phyloP scores from a whole-genome alignment of 2,888 invertebrate species.

The Hypolimnas misippus region DNA sequence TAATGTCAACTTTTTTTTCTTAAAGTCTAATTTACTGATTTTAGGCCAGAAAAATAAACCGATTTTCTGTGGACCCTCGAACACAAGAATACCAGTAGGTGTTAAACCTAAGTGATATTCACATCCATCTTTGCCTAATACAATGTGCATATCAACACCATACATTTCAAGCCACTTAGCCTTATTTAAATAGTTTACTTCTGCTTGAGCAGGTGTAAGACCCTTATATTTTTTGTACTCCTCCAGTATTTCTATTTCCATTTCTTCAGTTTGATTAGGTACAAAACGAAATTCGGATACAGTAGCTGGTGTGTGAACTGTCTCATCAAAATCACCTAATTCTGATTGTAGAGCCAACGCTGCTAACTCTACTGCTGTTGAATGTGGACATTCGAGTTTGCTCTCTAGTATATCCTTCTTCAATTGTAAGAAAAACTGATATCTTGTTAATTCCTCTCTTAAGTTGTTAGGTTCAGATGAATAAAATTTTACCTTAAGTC shows the following conservation, averaged over 20 bases:
- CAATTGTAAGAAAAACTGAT: conserved; percentile 98
- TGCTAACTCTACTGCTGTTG: conserved; percentile 94
- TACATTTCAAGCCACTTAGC: conserved; percentile 99
- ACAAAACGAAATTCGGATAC: conserved; percentile 99
- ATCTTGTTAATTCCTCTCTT: conserved; percentile 98
- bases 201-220: conserved; percentile 97
- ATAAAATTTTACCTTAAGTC: conserved; percentile 98
- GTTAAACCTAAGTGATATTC: conserved; percentile 98
- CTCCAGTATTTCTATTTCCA: conserved; percentile 97
- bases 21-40: conserved; percentile 98
- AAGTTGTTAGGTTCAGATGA: conserved; percentile 98
- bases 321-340: conserved; percentile 97
- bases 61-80: conserved; percentile 98
- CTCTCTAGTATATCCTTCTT: conserved; percentile 98
- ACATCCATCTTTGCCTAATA: conserved; percentile 97
- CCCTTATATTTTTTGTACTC: conserved; percentile 94
- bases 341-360: conserved; percentile 98
- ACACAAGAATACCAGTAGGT: conserved; percentile 98
- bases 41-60: conserved; percentile 99
- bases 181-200: conserved; percentile 97
- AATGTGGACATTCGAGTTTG: conserved; percentile 94
- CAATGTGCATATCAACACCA: conserved; percentile 99
- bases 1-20: conserved; percentile 97
- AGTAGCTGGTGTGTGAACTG: conserved; percentile 96
- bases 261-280: conserved; percentile 97